These are phyloP conservation scores for Drosophila nigritarsus DNA, from an alignment of 2,888 invertebrate genomes.

Conservation along the genomic window DNA sequence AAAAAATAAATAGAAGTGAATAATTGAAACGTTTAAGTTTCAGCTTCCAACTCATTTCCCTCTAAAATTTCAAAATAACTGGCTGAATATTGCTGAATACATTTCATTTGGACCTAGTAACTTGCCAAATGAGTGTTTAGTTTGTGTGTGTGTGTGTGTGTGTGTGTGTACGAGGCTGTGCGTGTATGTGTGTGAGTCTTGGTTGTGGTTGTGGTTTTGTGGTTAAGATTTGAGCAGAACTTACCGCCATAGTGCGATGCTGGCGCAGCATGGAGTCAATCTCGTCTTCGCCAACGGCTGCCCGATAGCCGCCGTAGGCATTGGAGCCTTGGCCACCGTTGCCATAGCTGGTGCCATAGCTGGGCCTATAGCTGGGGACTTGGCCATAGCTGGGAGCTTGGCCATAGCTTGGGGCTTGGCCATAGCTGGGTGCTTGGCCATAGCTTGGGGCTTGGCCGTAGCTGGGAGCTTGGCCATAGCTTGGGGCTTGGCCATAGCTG, in stretches of 20 bases:
- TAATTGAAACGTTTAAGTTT: neutral
- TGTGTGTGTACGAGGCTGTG: constrained; percentile 18
- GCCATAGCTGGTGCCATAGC: constrained; percentile 53
- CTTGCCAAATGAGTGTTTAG: neutral
- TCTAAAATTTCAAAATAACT: neutral
- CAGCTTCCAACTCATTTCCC: neutral
- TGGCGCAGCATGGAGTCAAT: constrained; percentile 76
- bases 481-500: constrained; percentile 30
- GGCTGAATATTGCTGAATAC: neutral
- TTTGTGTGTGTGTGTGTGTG: neutral
- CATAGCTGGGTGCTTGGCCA: constrained; percentile 16
- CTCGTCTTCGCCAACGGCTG: constrained; percentile 73
- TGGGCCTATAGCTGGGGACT: constrained; percentile 2
- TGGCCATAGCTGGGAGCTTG: constrained; percentile 5
- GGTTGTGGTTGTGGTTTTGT: constrained; percentile 9
- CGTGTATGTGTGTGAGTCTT: constrained; percentile 29
- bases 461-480: constrained; percentile 8
- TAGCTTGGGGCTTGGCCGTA: constrained; percentile 30
- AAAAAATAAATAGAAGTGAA: neutral
- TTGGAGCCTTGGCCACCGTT: constrained; percentile 61
- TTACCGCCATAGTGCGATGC: constrained; percentile 72
- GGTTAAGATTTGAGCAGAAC: constrained; percentile 32
- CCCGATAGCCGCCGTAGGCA: constrained; percentile 72
- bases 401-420: constrained; percentile 9
- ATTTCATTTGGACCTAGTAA: neutral